Evolutionary conservation across 2,888 invertebrate genomes (phyloP), one percentile per base, ranked within the genome.

Genomic region (Cetonia aurata): DNA sequence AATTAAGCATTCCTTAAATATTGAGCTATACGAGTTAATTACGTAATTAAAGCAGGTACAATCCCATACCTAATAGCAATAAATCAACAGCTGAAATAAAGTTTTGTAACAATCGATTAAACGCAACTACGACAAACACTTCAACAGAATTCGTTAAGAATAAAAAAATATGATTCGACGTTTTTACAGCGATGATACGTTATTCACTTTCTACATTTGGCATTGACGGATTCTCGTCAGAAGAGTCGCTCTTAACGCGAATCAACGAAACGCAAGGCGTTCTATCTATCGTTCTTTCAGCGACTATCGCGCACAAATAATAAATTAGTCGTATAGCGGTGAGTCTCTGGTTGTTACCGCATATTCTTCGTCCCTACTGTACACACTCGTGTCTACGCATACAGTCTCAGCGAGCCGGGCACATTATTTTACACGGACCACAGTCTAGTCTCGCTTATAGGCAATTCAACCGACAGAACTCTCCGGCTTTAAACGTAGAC

Each of bases 291-390:
- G 19, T 52, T 52, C 25, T 52, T 52, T 19, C 19, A 52, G 4
- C 3, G 13, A 50, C 50, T 9, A 50, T 13, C 50, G 13, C 8
- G 19, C 19, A 25, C 13, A 25, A 12, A 25, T 52, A 19, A 52
- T 52, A 52, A 52, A 52, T 52, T 25, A 25, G 19, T 19, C 52
- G 17, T 1, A 37, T 10, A 37, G 37, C 37, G 37, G 48, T 6
- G 48, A 17, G 48, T 17, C 48, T 33, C 25, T 13, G 55, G 31
- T 56, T 31, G 55, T 12, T 15, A 56, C 25, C 6, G 13, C 9
- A 33, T 33, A 56, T 37, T 56, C 55, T 56, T 56, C n/a, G n/a
- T 37, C n/a, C 37, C n/a, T 37, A 48, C 48, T n/a, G n/a, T n/a
- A n/a, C 37, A n/a, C 25, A 56, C 33, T 8, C 13, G 31, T 31